phyloP scores from a whole-genome alignment of 2,888 invertebrate species.

The Buathra laborator region DNA sequence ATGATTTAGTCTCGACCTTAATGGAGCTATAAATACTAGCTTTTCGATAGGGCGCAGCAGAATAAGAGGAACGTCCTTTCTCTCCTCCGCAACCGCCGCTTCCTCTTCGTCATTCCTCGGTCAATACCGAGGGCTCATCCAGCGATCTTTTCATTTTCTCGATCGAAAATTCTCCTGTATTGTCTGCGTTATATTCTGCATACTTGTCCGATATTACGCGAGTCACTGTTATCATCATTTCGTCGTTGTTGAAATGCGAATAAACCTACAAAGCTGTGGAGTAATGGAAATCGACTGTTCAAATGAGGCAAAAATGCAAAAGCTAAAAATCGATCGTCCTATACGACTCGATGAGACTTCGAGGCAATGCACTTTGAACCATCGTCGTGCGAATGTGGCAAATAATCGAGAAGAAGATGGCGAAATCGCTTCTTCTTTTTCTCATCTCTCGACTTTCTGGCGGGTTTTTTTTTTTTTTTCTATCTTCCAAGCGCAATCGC shows the following conservation, averaged over 20 bases:
- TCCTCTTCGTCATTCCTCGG: conserved; percentile 30
- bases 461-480: background rate
- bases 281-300: background rate
- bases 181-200: background rate
- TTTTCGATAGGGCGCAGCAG: conserved; percentile 86
- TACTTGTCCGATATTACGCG: background rate
- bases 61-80: conserved; percentile 59
- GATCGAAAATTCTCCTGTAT: conserved; percentile 15
- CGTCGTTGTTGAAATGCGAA: background rate
- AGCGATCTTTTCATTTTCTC: conserved; percentile 39
- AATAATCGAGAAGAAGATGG: conserved; percentile 25
- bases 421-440: conserved; percentile 32
- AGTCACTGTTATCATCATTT: too few species aligned
- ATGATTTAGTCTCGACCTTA: conserved; percentile 88
- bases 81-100: conserved; percentile 35
- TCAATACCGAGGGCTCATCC: conserved; percentile 29
- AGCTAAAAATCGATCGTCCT: background rate
- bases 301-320: background rate
- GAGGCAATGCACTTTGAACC: conserved; percentile 1
- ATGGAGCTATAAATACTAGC: conserved; percentile 88
- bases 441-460: background rate
- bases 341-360: background rate
- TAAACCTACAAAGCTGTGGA: background rate
- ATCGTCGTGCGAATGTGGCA: conserved; percentile 4
- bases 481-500: background rate